Percentiles rank a stretch among this genome's conserved stretches.
These are phyloP conservation scores for Vulpes ferrilata DNA, from an alignment of 2,113 vertebrate species.

Conservation along the genomic window DNA sequence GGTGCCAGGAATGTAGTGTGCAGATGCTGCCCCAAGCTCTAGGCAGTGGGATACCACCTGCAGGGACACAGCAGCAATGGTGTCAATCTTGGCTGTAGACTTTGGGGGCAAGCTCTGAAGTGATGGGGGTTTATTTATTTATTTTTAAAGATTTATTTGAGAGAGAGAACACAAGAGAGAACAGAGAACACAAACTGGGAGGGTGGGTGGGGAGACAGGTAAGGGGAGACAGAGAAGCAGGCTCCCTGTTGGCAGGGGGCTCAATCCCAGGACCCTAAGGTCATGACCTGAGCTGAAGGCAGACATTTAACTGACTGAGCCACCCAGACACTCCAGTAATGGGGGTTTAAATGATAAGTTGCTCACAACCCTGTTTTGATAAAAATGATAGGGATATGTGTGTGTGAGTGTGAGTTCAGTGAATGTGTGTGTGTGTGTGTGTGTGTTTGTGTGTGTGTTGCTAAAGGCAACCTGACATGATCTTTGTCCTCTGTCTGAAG, in stretches of 20 bases:
- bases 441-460: background rate
- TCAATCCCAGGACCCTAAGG: too few species aligned
- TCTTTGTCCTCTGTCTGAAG: background rate
- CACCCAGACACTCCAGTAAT: background rate
- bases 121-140: background rate
- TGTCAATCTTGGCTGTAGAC: background rate
- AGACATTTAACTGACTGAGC: too few species aligned
- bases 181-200: too few species aligned
- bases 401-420: background rate
- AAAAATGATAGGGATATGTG: background rate
- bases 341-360: slow-evolving; percentile 5
- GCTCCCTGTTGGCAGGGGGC: too few species aligned
- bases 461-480: background rate
- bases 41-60: slow-evolving; percentile 87
- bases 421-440: background rate
- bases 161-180: too few species aligned
- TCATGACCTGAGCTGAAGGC: too few species aligned
- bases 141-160: too few species aligned
- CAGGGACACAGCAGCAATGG: background rate
- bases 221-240: too few species aligned
- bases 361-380: background rate
- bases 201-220: too few species aligned
- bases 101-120: background rate
- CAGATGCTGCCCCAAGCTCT: slow-evolving; percentile 88
- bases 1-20: slow-evolving; percentile 84